Percentiles rank a stretch among this genome's conserved stretches.
These are phyloP conservation scores for Torymus texanus DNA, from an alignment of 2,888 invertebrate genomes.

Conservation along the genomic window DNA sequence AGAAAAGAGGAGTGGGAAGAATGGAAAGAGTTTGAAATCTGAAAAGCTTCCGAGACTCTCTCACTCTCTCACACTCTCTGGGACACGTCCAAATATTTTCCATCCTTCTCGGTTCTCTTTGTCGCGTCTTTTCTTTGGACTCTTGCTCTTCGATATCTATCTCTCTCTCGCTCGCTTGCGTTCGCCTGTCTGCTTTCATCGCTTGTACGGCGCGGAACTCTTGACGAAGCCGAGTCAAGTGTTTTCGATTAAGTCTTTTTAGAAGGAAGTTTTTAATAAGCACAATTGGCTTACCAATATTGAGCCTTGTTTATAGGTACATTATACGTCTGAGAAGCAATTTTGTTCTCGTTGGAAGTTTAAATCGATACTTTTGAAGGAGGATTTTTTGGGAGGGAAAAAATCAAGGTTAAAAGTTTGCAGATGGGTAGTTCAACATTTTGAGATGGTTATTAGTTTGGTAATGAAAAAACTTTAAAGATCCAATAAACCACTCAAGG, in stretches of 20 bases:
- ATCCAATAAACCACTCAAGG: background rate
- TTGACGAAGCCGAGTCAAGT: constrained; percentile 33
- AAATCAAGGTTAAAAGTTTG: no score
- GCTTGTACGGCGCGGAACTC: no score
- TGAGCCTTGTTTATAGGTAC: background rate
- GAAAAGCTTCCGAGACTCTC: constrained; percentile 32
- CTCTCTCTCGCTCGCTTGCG: background rate
- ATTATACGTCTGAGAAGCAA: background rate
- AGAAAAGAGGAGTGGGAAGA: background rate
- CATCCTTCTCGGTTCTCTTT: constrained; percentile 6
- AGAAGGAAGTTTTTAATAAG: constrained; percentile 15
- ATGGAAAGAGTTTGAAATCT: constrained; percentile 32
- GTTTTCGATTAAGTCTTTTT: constrained; percentile 33
- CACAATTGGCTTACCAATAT: constrained; percentile 32
- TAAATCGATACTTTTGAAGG: no score
- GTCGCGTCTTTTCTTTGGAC: background rate
- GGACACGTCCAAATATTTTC: constrained; percentile 30
- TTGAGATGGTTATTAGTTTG: no score
- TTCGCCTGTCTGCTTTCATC: background rate
- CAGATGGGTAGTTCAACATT: no score
- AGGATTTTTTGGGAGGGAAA: no score
- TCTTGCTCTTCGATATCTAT: background rate
- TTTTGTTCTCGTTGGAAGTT: no score
- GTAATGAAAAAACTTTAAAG: constrained; percentile 11
- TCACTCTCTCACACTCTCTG: background rate